Conservation (phyloP, 2,888 invertebrate species). For the Ganaspis brasiliensis region DNA sequence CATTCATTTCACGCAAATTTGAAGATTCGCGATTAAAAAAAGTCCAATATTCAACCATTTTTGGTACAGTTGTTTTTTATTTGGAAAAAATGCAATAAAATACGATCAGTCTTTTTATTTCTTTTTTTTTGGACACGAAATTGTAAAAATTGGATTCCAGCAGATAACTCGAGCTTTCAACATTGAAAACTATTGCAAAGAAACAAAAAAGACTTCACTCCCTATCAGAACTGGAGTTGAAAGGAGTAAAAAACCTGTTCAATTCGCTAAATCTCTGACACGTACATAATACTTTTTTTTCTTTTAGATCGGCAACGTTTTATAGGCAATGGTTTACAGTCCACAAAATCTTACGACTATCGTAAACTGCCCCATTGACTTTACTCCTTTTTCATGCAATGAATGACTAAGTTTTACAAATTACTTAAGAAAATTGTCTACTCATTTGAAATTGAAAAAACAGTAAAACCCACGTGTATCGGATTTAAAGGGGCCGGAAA, state of each 20-base stretch:
- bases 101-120: not conserved
- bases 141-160: slow-evolving; percentile 2
- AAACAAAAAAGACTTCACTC: not conserved
- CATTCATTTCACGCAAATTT: too few relatives aligned
- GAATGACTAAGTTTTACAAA: not conserved
- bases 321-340: slow-evolving; percentile 13
- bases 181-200: not conserved
- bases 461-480: too few relatives aligned
- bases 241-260: slow-evolving; percentile 13
- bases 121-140: not conserved
- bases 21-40: too few relatives aligned
- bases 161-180: slow-evolving; percentile 5
- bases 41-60: too few relatives aligned
- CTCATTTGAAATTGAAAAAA: too few relatives aligned
- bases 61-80: too few relatives aligned
- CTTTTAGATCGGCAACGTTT: slow-evolving; percentile 9
- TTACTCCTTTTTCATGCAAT: not conserved
- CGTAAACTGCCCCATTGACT: not conserved
- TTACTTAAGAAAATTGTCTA: not conserved
- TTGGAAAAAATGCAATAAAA: not conserved
- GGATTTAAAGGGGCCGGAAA: too few relatives aligned
- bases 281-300: not conserved
- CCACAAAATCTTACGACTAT: slow-evolving; percentile 26
- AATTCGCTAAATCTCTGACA: slow-evolving; percentile 29
- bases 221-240: not conserved